Evolutionary conservation across 2,113 vertebrate species (phyloP).

Genomic region (Gnathonemus echidnorhynchus): DNA sequence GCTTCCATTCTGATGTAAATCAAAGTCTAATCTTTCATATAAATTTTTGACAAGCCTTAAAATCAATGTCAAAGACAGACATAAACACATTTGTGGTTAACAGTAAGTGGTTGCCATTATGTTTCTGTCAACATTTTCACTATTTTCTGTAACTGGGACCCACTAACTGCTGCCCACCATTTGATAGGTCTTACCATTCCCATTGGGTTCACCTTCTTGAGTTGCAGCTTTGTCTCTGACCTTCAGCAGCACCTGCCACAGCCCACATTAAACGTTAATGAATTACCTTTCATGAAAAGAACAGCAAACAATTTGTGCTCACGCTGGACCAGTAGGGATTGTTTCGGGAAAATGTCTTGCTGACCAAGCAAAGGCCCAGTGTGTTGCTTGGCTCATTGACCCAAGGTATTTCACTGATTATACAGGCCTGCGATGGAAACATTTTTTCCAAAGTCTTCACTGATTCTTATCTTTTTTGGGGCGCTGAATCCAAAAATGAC

Average conservation of each 20-base stretch:
- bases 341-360: neutral
- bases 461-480: neutral
- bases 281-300: conserved; percentile 3
- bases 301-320: neutral
- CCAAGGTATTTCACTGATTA: neutral
- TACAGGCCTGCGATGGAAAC: neutral
- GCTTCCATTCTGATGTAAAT: conserved; percentile 9
- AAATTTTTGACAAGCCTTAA: neutral
- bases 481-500: neutral
- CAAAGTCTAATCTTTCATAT: neutral
- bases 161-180: neutral
- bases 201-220: neutral
- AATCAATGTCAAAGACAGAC: neutral
- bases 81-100: neutral
- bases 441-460: neutral
- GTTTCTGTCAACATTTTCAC: neutral
- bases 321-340: neutral
- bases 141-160: neutral
- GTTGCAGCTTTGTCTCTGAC: neutral
- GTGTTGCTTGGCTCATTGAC: neutral
- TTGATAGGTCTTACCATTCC: neutral
- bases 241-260: neutral
- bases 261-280: neutral
- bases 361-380: neutral
- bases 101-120: neutral